A percentile compares a stretch with the other conserved stretches of the same genome.
These are phyloP conservation scores for Serripes groenlandicus DNA, from an alignment of 2,888 invertebrate genomes.

Conservation along the genomic window DNA sequence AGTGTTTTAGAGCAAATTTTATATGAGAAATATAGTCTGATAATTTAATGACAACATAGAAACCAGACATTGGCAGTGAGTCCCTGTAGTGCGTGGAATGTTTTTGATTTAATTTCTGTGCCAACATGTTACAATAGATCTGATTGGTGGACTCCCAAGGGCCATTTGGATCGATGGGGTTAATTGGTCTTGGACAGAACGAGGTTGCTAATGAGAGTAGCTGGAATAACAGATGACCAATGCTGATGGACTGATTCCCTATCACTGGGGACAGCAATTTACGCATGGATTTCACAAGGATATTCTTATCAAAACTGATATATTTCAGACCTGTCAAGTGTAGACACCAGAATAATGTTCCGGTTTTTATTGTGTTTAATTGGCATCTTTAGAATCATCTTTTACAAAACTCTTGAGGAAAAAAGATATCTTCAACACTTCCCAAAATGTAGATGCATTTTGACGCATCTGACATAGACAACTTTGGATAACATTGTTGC, in stretches of 20 bases:
- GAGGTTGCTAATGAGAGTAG: conserved; percentile 17
- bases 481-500: no score
- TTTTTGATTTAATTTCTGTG: conserved; percentile 14
- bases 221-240: conserved; percentile 22
- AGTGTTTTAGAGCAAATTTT: background rate
- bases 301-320: no score
- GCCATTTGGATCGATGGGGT: background rate
- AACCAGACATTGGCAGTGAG: background rate
- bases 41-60: background rate
- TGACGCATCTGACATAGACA: no score
- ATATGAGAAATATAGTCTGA: background rate
- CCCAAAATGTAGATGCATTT: no score
- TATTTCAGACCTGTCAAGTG: no score
- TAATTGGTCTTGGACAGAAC: conserved; percentile 8
- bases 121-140: conserved; percentile 15
- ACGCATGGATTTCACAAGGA: no score
- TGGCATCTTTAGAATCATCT: no score
- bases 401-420: no score
- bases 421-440: no score
- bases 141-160: conserved; percentile 11
- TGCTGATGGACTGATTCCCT: background rate
- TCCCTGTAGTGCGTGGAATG: background rate
- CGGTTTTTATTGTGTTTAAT: no score
- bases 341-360: no score
- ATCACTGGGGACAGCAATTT: background rate